Conservation (phyloP, 2,888 invertebrate species). For the Prenolepis imparis region DNA sequence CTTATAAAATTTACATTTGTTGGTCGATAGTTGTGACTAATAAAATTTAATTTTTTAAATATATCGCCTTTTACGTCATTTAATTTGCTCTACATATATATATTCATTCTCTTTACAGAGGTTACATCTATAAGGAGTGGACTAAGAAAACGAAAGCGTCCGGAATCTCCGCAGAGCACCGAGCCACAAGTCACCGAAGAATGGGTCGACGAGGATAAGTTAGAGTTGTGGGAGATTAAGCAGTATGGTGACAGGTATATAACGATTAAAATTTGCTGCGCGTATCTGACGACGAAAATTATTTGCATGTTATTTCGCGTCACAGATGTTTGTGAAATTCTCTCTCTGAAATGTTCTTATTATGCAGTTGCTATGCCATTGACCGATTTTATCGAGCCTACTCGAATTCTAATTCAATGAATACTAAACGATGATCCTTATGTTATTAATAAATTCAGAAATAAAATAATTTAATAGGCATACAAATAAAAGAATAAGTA, state of each 20-base stretch:
- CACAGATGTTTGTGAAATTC: neutral
- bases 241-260: conserved; percentile 94
- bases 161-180: conserved; percentile 97
- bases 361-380: neutral
- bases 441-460: neutral
- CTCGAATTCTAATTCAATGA: neutral
- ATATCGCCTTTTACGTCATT: neutral
- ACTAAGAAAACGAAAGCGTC: conserved; percentile 95
- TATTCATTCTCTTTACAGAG: conserved; percentile 87
- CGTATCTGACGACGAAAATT: conserved; percentile 12
- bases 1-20: neutral
- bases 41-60: neutral
- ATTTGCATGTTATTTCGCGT: conserved; percentile 36
- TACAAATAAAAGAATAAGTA: neutral
- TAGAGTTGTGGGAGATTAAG: conserved; percentile 98
- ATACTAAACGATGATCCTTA: neutral
- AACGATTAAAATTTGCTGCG: conserved; percentile 15
- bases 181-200: conserved; percentile 98
- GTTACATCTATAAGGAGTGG: conserved; percentile 98
- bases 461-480: neutral
- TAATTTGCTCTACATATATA: neutral
- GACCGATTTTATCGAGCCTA: neutral
- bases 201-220: conserved; percentile 98
- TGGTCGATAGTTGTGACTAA: neutral
- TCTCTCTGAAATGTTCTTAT: conserved; percentile 14